Evolutionary conservation across 2,888 invertebrate genomes (phyloP).

Genomic region (Xanthia togata): DNA sequence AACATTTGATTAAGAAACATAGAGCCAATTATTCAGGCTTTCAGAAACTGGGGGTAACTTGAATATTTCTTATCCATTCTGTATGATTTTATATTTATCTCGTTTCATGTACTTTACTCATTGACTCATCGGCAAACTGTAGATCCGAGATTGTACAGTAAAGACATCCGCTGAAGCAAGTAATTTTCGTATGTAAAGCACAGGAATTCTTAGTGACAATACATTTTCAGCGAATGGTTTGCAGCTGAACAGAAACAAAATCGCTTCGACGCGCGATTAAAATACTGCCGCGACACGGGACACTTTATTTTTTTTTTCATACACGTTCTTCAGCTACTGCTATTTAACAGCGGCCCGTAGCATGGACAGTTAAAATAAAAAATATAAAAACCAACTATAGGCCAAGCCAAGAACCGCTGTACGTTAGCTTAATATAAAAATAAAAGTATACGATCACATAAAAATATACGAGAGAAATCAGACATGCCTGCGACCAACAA

Average conservation of each 20-base stretch:
- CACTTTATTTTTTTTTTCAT: no score
- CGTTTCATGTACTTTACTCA: slow-evolving; percentile 33
- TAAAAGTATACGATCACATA: no score
- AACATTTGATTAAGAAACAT: no score
- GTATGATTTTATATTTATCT: slow-evolving; percentile 33
- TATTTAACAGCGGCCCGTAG: neutral
- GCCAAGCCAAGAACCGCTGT: neutral
- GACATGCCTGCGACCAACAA: neutral
- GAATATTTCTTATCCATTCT: slow-evolving; percentile 2
- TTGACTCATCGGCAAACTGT: slow-evolving; percentile 4
- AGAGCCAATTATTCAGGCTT: no score
- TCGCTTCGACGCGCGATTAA: neutral
- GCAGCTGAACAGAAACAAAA: neutral
- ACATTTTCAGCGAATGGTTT: slow-evolving; percentile 3
- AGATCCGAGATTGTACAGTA: slow-evolving; percentile 4
- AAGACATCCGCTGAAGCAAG: slow-evolving; percentile 2
- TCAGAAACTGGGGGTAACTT: neutral
- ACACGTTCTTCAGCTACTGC: neutral
- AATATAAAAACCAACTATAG: no score
- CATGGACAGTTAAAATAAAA: neutral
- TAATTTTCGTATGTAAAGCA: slow-evolving; percentile 12
- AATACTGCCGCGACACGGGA: neutral
- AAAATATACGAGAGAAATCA: neutral
- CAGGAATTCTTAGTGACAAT: neutral
- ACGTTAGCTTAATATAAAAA: neutral